Base-by-base conservation (phyloP, 2,113 vertebrate species). In the Menidia beryllina region DNA sequence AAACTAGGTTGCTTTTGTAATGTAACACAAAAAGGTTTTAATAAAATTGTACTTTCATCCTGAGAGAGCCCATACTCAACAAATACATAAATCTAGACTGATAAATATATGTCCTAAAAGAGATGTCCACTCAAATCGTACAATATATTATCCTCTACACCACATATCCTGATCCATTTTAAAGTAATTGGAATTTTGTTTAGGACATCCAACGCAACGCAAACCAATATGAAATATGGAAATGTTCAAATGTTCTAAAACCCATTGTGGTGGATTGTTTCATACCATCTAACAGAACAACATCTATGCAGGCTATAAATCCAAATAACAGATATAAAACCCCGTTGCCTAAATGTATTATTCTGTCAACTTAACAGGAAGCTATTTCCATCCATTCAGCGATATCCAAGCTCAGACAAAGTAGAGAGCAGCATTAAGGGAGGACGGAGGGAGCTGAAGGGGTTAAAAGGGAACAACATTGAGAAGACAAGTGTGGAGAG, bases 401-500 rank as follows among this genome's bases (percentile, higher is more conserved):
- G 41, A 77, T 65, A 39, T 49, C 43, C 30, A 20, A 61, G 59
- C 25, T 61, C 25, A 15, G 25, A 61, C 17, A n/a, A 51, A 25
- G 41, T 41, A 53, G 69, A 66, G 47, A 50, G 67, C 41, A 55
- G 56, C 38, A 52, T 47, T 30, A 34, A 54, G 30, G 14, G 55
- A 69, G 41, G 66, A 63, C 4, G 60, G 1, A 54, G 56, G 62
- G 60, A 69, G 78, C 52, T 71, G 77, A 57, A 72, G 85, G 82
- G 81, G 69, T 84, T 76, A 85, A 86, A 52, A 66, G 73, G 69
- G 60, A 69, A 76, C 74, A 75, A 56, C 65, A 23, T 41, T 75
- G 82, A 74, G 83, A 74, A 88, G 90, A 90, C 73, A 64, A 90
- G 91, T 88, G 89, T 86, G 68, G 64, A 81, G 79, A 67, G 82